Base-by-base conservation (phyloP, 2,888 invertebrate species). In the Gortyna flavago region DNA sequence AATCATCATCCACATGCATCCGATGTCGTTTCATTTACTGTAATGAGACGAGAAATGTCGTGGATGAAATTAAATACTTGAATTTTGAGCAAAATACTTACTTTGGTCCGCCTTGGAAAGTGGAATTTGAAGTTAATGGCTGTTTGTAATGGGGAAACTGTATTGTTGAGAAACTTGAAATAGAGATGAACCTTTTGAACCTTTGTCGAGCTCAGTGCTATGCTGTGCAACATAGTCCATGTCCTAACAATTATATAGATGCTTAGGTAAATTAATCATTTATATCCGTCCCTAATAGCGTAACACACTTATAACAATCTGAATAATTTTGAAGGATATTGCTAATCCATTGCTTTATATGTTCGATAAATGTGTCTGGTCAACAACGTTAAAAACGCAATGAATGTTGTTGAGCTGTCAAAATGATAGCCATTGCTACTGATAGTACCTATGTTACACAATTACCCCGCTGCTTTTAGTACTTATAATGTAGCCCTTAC, bases 1-100 rank as follows among this genome's bases (percentile, higher is more conserved):
- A 89, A 90, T 90, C 90, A 87, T 91, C 91, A 89, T 88, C 86
- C 88, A 81, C 87, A 82, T 90, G 92, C 91, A 90, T 87, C 88
- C 87, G 87, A 90, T 89, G 87, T 87, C 89, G 87, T 90, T 90
- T 92, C 89, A 91, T 91, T 89, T 87, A 79, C 86, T 78, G 82
- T 89, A 89, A 92, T 91, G 89, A 90, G 78, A 65, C 78, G 79
- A 77, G 70, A 67, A 87, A 66, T 70, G 69, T 84, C 77, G 75
- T 54, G 54, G 62, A 80, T 70, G 75, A 80, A 81, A 83, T 85
- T 83, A 83, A 75, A 83, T 76, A 81, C 77, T 80, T 66, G 72
- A 66, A 79, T 81, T 76, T 64, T 32, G 68, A 38, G 54, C 61
- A 74, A 54, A 84, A 68, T 75, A 71, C 70, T 65, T 77, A 75